Conservation (phyloP, 2,113 vertebrate species). For the Calyptomena viridis region DNA sequence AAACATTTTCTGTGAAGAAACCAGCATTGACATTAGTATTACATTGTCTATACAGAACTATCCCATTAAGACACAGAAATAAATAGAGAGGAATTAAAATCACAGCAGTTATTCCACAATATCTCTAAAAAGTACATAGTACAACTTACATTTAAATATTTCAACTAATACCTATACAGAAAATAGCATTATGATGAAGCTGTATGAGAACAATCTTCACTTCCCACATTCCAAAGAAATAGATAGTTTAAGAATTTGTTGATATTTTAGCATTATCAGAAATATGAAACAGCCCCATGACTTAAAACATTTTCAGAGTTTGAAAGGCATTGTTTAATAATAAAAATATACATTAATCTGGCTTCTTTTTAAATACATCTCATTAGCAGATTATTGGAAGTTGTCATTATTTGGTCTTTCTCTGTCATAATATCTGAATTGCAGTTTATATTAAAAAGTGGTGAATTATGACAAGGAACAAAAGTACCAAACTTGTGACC, state of each 20-base stretch:
- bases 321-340: background rate
- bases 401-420: background rate
- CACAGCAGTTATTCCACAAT: background rate
- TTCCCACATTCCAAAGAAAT: background rate
- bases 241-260: background rate
- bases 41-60: background rate
- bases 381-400: conserved; percentile 6
- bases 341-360: background rate
- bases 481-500: background rate
- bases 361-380: conserved; percentile 18
- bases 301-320: conserved; percentile 7
- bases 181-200: background rate
- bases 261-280: conserved; percentile 2
- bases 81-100: background rate
- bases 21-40: background rate
- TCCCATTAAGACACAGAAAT: background rate
- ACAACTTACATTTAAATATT: background rate
- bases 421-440: background rate
- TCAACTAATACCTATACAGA: background rate
- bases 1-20: background rate
- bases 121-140: background rate
- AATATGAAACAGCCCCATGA: background rate
- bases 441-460: background rate
- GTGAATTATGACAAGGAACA: background rate
- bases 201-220: background rate